These are phyloP conservation scores for Aphelenchoides bicaudatus DNA, from an alignment of 2,888 invertebrate genomes.

Conservation along the genomic window DNA sequence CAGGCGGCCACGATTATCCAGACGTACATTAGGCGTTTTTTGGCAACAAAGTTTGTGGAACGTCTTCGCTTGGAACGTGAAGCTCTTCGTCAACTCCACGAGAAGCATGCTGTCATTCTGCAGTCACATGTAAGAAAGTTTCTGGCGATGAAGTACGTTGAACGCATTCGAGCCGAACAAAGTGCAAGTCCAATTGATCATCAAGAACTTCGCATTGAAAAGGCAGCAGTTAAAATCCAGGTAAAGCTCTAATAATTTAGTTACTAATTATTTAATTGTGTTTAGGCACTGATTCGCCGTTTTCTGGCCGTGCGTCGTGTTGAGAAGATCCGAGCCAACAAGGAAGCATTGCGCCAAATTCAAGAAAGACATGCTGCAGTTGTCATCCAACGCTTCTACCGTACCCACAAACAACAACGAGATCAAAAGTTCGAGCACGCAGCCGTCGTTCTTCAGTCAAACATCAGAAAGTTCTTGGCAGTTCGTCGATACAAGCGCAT, in stretches of 20 bases:
- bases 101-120: constrained; percentile 14
- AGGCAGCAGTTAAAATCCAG: constrained; percentile 18
- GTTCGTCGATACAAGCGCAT: constrained; percentile 19
- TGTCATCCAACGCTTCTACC: constrained; percentile 18
- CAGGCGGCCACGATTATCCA: constrained; percentile 12
- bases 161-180: background rate
- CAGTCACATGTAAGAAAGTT: constrained; percentile 3
- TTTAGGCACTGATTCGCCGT: background rate
- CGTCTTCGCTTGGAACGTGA: constrained; percentile 6
- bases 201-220: background rate
- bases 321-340: background rate
- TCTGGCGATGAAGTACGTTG: background rate
- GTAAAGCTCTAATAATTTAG: background rate
- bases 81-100: background rate
- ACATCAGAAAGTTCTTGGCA: constrained; percentile 14
- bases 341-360: constrained; percentile 12
- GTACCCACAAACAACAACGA: constrained; percentile 1
- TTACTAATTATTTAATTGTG: background rate
- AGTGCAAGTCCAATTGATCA: background rate
- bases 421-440: constrained; percentile 15
- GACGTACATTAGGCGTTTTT: constrained; percentile 13
- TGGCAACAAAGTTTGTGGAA: constrained; percentile 5
- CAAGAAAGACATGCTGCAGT: constrained; percentile 8
- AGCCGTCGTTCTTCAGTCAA: constrained; percentile 13
- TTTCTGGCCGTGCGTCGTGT: constrained; percentile 10